Base-by-base conservation (phyloP, 2,888 invertebrate genomes). In the Slavum lentiscoides region DNA sequence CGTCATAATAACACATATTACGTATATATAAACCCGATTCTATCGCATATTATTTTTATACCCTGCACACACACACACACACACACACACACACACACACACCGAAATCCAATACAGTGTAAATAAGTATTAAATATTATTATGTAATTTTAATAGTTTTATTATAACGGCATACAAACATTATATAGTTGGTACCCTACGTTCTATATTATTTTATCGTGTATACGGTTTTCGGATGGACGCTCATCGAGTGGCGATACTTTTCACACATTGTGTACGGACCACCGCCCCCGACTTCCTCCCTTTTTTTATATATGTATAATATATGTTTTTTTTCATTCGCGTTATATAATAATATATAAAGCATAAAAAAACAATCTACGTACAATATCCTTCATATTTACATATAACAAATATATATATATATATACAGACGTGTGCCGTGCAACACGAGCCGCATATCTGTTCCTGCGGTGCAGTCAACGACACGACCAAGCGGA, bases 401-500 rank as follows among this genome's bases (percentile, higher is more conserved):
- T 58, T 39, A 17, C 66, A 9, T 66, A 49, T n/a, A 3, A 43
- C 21, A 21, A 9, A 66, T n/a, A 21, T 39, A 19, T 19, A 53
- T 58, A 64, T 53, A 5, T 30, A 30, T 30, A 30, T 30, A 4
- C 21, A 21, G 30, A n/a, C 43, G 9, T 43, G 43, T 43, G 43
- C 15, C 61, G 13, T 37, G 43, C 23, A 62, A 30, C 74, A 53
- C 74, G 21, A 64, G 53, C 64, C 53, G 58, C 70, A 37, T 55
- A 64, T 74, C 55, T 21, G 53, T 49, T 62, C 7, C 62, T 30
- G 30, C 49, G 13, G 49, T 74, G n/a, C 19, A 55, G 49, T 49
- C 74, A 55, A 66, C 64, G 37, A 58, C 74, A 66, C 66, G 66
- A 67, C 19, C 66, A 5, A 7, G 17, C 66, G 74, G 66, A 75